Evolutionary conservation across 2,888 invertebrate genomes (phyloP), one percentile per base, ranked within the genome.

Genomic region (Leptinotarsa juncta): DNA sequence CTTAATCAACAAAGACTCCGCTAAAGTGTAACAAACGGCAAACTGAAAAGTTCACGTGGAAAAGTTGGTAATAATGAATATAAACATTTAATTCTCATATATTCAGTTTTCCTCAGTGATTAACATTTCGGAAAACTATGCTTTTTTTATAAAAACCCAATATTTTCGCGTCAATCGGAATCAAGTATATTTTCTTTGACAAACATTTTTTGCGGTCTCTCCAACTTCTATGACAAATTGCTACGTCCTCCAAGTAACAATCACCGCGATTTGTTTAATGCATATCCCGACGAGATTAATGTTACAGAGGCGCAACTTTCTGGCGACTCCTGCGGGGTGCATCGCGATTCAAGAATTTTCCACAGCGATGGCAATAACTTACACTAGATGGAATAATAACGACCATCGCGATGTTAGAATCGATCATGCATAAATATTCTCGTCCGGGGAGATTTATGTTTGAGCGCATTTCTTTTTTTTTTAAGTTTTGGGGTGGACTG

Each of bases 201-300:
- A 42, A 42, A 42, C 42, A 10, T 42, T 42, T 42, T 10, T 10
- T 3, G 10, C 42, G 42, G 10, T 10, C 42, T 10, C 10, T 42
- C 42, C 42, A 42, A 10, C 42, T 10, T 42, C 42, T 42, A 65
- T 78, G 81, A 80, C 77, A 74, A 82, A 81, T 42, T 80, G 74
- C 67, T 75, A 75, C 78, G 79, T 80, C 82, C 82, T 83, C 81
- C 78, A 80, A 83, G 82, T 82, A 81, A 81, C 80, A 82, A 81
- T 81, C 82, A 81, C 79, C 83, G 71, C 74, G 85, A 86, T 86
- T 86, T 86, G 85, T 85, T 86, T 85, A 86, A 86, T 85, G 86
- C 85, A 86, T 84, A 85, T 85, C 85, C 85, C 84, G 85, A 84
- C 83, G 86, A 86, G 86, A 86, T 86, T 86, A 86, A 86, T 86